Evolutionary conservation across 2,888 invertebrate genomes (phyloP), one percentile per base, ranked within the genome.

Genomic region (Hydriomena furcata): DNA sequence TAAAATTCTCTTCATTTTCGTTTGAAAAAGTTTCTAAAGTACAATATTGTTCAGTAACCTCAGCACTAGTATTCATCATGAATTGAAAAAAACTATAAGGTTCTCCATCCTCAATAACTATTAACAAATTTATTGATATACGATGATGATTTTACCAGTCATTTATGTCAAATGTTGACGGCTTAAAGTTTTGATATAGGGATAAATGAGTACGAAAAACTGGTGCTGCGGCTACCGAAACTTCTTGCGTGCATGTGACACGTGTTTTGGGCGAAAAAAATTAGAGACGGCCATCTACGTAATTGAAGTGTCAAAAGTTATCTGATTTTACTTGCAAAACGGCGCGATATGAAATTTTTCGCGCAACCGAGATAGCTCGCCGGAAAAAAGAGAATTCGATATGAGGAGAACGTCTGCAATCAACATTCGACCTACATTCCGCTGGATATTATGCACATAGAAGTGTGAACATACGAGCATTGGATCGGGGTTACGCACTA

Each of bases 231-330:
- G 7, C 4, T 6, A n/a, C 24, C 21, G 49, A 70, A 84, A 87
- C 76, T 86, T 80, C 73, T 72, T 80, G 82, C 84, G 81, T 88
- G 89, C 66, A 72, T 61, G 61, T 87, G 89, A 88, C 89, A 76
- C 71, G 79, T 77, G 82, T 77, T 81, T 73, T 73, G 68, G 65
- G 66, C 61, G 60, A 76, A 85, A 72, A 69, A 86, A 86, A 84
- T 83, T 84, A 79, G 76, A 83, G 74, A 66, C 81, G 76, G 76
- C 84, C 83, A 84, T 88, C 87, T 78, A 67, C 81, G 85, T 89
- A 90, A 90, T 89, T 90, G 90, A 85, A 87, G 87, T 89, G 90
- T 89, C 90, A 90, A 89, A 90, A 90, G 87, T 90, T 90, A 80
- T 84, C 86, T 88, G 88, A 90, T 90, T 89, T 89, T 84, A 89